These are phyloP conservation scores for Corythoichthys intestinalis DNA, from an alignment of 2,113 vertebrate species.

Conservation along the genomic window DNA sequence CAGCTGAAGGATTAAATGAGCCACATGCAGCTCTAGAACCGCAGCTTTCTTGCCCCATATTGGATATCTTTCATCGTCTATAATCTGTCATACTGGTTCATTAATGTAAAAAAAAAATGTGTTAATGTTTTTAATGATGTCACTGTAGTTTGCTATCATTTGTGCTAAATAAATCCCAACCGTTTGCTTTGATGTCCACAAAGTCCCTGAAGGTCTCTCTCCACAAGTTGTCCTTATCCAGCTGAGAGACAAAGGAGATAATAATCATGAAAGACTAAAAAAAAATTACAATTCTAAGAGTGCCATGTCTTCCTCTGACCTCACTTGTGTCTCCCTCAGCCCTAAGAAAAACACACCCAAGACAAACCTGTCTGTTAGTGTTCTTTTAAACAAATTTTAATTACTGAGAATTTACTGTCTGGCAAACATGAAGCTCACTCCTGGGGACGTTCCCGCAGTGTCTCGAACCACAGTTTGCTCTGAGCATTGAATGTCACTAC, in stretches of 20 bases:
- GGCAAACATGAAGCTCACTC: constrained; percentile 55
- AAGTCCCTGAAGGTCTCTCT: constrained; percentile 81
- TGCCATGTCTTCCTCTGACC: constrained; percentile 34
- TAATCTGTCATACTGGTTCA: no score
- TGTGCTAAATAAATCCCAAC: constrained; percentile 56
- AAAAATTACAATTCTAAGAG: background rate
- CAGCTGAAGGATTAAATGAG: no score
- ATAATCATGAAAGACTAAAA: background rate
- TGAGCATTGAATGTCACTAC: constrained; percentile 81
- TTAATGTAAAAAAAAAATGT: no score
- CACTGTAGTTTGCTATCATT: background rate
- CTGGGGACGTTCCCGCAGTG: constrained; percentile 58
- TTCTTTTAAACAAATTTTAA: background rate
- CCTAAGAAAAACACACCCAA: constrained; percentile 3
- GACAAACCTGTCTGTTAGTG: background rate
- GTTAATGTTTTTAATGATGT: no score
- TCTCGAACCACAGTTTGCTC: constrained; percentile 83
- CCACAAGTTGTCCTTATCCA: constrained; percentile 74
- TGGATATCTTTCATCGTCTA: no score
- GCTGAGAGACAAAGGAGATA: constrained; percentile 22
- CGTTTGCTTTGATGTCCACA: constrained; percentile 84
- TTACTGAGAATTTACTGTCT: no score
- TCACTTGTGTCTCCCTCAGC: constrained; percentile 1
- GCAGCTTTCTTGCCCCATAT: no score
- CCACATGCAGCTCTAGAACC: no score